phyloP scores from a whole-genome alignment of 2,888 invertebrate species.

The Ochropleura leucogaster region DNA sequence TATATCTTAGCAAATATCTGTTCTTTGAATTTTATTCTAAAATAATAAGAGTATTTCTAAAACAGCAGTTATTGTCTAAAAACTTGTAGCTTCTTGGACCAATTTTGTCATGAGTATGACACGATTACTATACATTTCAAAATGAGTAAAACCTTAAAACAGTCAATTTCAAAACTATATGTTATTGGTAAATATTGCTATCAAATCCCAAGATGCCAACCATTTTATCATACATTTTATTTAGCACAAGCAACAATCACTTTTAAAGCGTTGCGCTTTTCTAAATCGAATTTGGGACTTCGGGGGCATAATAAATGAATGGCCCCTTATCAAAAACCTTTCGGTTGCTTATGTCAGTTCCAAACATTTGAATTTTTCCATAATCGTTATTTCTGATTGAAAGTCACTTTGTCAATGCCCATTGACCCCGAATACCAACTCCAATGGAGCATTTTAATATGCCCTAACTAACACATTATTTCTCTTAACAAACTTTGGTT shows the following conservation, averaged over 20 bases:
- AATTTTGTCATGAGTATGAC: neutral
- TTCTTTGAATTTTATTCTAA: neutral
- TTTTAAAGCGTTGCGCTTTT: neutral
- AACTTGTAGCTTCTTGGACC: neutral
- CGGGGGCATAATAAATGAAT: too few species aligned
- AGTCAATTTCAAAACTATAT: neutral
- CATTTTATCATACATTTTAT: neutral
- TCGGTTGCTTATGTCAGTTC: neutral
- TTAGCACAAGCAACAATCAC: neutral
- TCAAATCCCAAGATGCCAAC: neutral
- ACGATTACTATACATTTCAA: neutral
- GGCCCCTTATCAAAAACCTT: neutral
- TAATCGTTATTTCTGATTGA: neutral
- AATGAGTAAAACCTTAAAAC: neutral
- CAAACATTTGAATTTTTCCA: neutral
- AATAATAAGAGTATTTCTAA: slow-evolving; percentile 4
- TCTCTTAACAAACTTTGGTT: slow-evolving; percentile 73
- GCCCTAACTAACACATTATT: slow-evolving; percentile 67
- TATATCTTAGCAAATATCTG: slow-evolving; percentile 1
- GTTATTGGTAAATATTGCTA: neutral
- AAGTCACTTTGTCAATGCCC: neutral
- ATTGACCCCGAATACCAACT: neutral
- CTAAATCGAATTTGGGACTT: neutral
- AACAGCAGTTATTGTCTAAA: slow-evolving; percentile 19
- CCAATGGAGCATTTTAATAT: slow-evolving; percentile 55